These are phyloP conservation scores for Oreochromis spilurus DNA, from an alignment of 2,113 vertebrate genomes.

Conservation along the genomic window DNA sequence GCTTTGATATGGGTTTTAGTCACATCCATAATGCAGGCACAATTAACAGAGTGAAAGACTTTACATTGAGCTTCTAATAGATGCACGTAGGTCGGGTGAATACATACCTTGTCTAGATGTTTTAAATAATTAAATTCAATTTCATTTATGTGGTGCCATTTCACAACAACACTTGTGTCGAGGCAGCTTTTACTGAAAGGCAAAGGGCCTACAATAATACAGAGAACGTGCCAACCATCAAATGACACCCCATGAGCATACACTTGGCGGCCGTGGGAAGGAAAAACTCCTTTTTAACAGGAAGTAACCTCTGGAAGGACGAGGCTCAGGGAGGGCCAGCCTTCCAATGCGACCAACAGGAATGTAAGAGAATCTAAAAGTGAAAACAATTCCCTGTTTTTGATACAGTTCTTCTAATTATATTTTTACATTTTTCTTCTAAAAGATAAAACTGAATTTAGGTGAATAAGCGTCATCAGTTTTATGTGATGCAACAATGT, in stretches of 20 bases:
- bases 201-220: background rate
- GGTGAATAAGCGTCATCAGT: background rate
- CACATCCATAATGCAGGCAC: background rate
- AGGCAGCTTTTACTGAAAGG: background rate
- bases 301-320: background rate
- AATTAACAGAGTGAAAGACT: background rate
- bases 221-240: background rate
- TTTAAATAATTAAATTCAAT: background rate
- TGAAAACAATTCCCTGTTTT: background rate
- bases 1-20: background rate
- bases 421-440: background rate
- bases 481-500: background rate
- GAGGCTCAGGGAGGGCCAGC: background rate
- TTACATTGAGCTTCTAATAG: background rate
- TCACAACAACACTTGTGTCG: background rate
- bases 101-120: rapidly evolving
- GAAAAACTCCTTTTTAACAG: background rate
- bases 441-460: background rate
- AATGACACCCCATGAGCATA: background rate
- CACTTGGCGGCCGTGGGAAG: background rate
- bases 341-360: background rate
- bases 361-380: background rate
- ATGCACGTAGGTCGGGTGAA: background rate
- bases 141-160: background rate
- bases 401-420: background rate